Conservation (phyloP, 2,888 invertebrate genomes). For the Drosophila atroscutellata region DNA sequence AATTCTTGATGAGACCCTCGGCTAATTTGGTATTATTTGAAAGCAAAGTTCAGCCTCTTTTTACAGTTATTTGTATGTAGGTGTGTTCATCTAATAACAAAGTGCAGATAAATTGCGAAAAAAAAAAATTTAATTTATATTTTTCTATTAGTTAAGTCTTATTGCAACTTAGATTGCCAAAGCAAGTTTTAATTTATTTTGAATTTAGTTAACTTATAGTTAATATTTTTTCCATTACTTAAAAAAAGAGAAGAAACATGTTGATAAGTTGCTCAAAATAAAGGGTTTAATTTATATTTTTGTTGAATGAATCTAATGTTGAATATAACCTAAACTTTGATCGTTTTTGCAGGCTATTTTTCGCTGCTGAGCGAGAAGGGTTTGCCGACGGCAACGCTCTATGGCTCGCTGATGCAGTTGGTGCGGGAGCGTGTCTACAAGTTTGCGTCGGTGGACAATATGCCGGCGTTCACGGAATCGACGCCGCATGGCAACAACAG, state of each 20-base stretch:
- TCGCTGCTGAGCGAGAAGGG: slow-evolving; percentile 89
- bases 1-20: neutral
- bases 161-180: neutral
- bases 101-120: neutral
- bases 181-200: neutral
- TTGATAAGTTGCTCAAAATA: neutral
- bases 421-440: slow-evolving; percentile 88
- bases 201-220: neutral
- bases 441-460: slow-evolving; percentile 85
- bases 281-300: neutral
- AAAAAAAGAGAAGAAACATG: neutral
- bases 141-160: neutral
- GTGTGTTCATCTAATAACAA: neutral
- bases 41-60: too few relatives aligned
- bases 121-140: neutral
- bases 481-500: slow-evolving; percentile 71
- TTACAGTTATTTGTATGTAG: neutral
- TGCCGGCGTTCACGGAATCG: slow-evolving; percentile 84
- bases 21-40: neutral
- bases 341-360: slow-evolving; percentile 87
- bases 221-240: neutral
- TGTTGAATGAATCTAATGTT: neutral
- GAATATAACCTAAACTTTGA: neutral
- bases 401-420: slow-evolving; percentile 88
- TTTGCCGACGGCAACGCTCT: slow-evolving; percentile 88